These are phyloP conservation scores for Dione juno DNA, from an alignment of 2,888 invertebrate species.

Conservation along the genomic window DNA sequence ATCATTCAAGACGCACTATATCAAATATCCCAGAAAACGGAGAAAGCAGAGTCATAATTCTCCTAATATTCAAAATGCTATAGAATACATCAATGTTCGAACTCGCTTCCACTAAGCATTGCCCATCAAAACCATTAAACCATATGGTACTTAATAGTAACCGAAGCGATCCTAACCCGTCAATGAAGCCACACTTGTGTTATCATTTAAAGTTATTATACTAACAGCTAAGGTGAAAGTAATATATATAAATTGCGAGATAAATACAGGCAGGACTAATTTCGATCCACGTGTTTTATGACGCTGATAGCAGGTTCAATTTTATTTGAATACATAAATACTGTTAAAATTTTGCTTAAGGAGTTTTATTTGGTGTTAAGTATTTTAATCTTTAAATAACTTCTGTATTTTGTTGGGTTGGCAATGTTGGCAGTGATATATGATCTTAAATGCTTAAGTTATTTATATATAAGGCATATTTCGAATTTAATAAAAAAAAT, in stretches of 20 bases:
- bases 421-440: neutral
- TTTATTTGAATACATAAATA: constrained; percentile 45
- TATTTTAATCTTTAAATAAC: constrained; percentile 1
- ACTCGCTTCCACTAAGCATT: neutral
- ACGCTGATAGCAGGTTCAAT: constrained; percentile 40
- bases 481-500: no score
- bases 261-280: constrained; percentile 48
- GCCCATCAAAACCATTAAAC: neutral
- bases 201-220: constrained; percentile 51
- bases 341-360: constrained; percentile 27
- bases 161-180: neutral
- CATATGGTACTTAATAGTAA: constrained; percentile 1
- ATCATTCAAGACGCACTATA: no score
- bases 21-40: no score
- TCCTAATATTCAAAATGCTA: no score
- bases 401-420: constrained; percentile 1
- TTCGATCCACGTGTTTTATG: constrained; percentile 48
- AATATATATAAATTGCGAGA: constrained; percentile 47
- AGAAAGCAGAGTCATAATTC: no score
- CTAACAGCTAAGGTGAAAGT: constrained; percentile 42
- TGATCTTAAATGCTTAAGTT: neutral
- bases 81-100: no score
- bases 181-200: constrained; percentile 38
- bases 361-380: neutral
- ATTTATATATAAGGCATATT: no score